These are phyloP conservation scores for Drosophila arawakana DNA, from an alignment of 1,140 invertebrate genomes.

Conservation along the genomic window DNA sequence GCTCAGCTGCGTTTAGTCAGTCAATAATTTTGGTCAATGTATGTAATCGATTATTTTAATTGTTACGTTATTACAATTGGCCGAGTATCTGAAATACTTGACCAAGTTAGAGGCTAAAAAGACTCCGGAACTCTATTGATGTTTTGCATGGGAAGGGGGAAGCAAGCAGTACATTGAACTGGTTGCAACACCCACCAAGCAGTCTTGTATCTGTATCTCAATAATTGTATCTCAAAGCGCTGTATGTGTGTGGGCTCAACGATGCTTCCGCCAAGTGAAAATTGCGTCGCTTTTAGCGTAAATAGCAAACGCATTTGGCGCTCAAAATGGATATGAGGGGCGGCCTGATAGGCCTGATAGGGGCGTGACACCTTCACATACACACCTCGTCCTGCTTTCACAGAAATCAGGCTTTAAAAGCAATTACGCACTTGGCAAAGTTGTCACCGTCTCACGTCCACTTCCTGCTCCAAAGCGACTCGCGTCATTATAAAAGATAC, in stretches of 20 bases:
- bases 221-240: constrained; percentile 1
- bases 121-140: constrained; percentile 3
- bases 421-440: constrained; percentile 26
- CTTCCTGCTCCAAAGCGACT: constrained; percentile 29
- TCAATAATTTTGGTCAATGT: not conserved
- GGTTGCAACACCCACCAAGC: constrained; percentile 10
- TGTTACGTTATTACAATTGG: constrained; percentile 7
- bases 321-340: not conserved
- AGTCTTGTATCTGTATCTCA: constrained; percentile 15
- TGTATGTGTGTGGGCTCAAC: constrained; percentile 38
- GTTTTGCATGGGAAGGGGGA: not conserved
- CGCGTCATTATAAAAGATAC: constrained; percentile 22
- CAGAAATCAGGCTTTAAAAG: constrained; percentile 22
- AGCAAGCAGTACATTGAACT: constrained; percentile 12
- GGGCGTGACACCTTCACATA: not conserved
- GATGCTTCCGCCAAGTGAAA: constrained; percentile 59
- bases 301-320: constrained; percentile 50
- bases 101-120: not conserved
- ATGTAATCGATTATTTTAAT: constrained; percentile 39
- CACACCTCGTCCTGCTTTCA: not conserved
- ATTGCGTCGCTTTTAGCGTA: constrained; percentile 58
- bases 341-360: not conserved
- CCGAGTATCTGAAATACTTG: not conserved
- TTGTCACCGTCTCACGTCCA: constrained; percentile 7
- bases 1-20: constrained; percentile 9